Base-by-base conservation (phyloP, 2,113 vertebrate genomes). In the Taxidea taxus region DNA sequence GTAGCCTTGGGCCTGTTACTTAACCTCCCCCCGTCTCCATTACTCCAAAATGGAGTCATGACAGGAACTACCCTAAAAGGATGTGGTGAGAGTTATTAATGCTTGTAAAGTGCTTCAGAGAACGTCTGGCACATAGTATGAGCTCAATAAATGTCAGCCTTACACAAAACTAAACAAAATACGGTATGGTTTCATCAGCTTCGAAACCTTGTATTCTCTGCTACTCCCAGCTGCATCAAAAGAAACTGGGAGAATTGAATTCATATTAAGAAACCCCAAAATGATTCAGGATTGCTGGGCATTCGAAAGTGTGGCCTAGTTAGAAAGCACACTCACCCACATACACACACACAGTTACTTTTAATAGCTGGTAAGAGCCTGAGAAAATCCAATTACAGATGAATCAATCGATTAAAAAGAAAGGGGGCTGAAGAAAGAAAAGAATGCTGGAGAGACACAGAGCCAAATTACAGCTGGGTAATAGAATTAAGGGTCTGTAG, bases 361-460 rank as follows among this genome's bases (percentile, higher is more conserved):
- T 96, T 98, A 97, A 98, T 97, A 98, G 96, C 95, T 97, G 92
- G 92, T 94, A 98, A 97, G 92, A 97, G 87, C 97, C 96, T 75
- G 95, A 87, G 96, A 96, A 98, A 98, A 98, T 98, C 98, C 97
- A 98, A 98, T 98, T 98, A 98, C 75, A 92, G 97, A 98, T 87
- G 95, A 98, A 96, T 97, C 95, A 87, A 97, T 97, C 95, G 87
- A 96, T 98, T 97, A 92, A 58, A 98, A 81, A 96, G 80, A 97
- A 97, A 92, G 78, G 86, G 77, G 39, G 27, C 66, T 92, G 92
- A 97, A 97, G 90, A 97, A 97, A 96, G 39, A 87, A 94, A 96
- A 91, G 95, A 96, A 97, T 93, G 94, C 64, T 89, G 62, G 84
- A 96, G 96, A 98, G 97, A 95, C 70, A 97, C 60, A 86, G 96